phyloP scores from a whole-genome alignment of 2,797 vertebrate species.

The Cheirogaleus major region DNA sequence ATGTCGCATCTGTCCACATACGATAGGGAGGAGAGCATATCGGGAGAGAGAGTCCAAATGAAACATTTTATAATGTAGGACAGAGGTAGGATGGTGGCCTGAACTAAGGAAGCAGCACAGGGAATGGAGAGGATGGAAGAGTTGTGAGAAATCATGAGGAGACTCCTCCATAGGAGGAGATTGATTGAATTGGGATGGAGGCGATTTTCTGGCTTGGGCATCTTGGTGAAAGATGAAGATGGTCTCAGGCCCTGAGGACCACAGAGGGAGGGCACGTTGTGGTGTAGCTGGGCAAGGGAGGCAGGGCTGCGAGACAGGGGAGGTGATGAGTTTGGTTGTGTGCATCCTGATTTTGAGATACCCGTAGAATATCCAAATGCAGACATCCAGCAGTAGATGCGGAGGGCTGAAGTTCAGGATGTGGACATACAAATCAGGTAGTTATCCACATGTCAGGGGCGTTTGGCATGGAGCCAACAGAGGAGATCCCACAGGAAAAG shows the following conservation, averaged over 20 bases:
- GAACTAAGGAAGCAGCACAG: neutral
- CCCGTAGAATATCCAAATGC: neutral
- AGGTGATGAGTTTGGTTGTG: neutral
- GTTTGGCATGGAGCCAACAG: neutral
- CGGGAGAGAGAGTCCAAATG: neutral
- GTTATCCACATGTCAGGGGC: neutral
- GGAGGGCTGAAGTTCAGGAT: neutral
- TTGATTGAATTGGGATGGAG: neutral
- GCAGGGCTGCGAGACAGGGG: neutral
- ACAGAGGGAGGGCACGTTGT: neutral
- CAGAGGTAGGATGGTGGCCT: neutral
- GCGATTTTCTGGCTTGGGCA: neutral
- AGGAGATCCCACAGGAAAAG: neutral
- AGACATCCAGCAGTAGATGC: too few species aligned
- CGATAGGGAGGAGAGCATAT: neutral
- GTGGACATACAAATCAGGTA: neutral
- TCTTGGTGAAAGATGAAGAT: neutral
- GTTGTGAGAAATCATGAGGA: neutral
- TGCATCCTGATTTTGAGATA: neutral
- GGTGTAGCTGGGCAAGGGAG: too few species aligned
- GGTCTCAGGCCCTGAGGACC: neutral
- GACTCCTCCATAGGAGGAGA: rapidly evolving
- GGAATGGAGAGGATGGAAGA: neutral
- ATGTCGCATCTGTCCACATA: neutral
- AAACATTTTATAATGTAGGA: neutral